Evolutionary conservation across 2,797 vertebrate genomes (phyloP).

Genomic region (Anniella stebbinsi): DNA sequence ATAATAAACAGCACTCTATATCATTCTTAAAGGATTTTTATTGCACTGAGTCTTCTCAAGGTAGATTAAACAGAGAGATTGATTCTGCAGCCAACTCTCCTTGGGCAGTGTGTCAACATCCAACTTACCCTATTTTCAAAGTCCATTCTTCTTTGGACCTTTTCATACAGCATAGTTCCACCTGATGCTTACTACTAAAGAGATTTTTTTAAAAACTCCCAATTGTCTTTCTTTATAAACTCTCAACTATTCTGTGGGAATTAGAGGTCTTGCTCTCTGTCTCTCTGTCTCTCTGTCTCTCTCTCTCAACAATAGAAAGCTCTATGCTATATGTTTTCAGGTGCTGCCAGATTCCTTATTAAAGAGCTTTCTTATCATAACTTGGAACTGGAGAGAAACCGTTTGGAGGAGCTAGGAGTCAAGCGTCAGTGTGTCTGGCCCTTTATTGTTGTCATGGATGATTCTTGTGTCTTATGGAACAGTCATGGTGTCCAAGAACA

Average conservation of each 20-base stretch:
- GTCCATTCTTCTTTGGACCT: not conserved
- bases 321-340: constrained; percentile 74
- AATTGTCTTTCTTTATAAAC: not conserved
- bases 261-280: not conserved
- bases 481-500: constrained; percentile 82
- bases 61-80: not conserved
- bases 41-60: not conserved
- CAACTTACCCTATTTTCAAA: not conserved
- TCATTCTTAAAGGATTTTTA: not conserved
- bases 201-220: not conserved
- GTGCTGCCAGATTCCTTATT: constrained; percentile 96
- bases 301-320: not conserved
- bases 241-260: not conserved
- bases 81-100: not conserved
- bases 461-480: constrained; percentile 97
- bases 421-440: constrained; percentile 96
- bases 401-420: constrained; percentile 91
- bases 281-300: not conserved
- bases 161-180: not conserved
- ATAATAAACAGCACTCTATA: not conserved
- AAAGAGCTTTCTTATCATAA: constrained; percentile 99
- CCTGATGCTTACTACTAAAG: not conserved
- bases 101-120: not conserved
- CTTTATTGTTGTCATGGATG: constrained; percentile 96
- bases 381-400: constrained; percentile 95